Base-by-base conservation (phyloP, 2,797 vertebrate genomes). In the Botia almorhae region DNA sequence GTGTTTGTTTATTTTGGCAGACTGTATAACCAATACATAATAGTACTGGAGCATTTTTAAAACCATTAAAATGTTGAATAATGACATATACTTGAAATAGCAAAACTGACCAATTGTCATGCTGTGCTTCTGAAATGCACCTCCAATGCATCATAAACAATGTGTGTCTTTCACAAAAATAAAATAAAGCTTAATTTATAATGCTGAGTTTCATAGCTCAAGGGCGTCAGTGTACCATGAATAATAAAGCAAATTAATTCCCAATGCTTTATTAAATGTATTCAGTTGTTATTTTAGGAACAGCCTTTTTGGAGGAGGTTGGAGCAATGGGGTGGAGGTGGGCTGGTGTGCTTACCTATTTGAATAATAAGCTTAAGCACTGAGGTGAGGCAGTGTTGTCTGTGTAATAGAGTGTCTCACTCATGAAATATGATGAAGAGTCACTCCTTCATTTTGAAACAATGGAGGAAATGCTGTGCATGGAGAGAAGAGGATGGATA, bases 361-460 rank as follows among this genome's bases (percentile, higher is more conserved):
- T 43, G 39, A 43, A 43, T 43, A 43, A 29, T 17, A 26, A 21
- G 60, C 3, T 60, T 33, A 61, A 53, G 21, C 51, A 29, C 55
- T 29, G 58, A 64, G 58, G 13, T n/a, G 74, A 56, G 13, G 53
- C 4, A 1, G 13, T 53, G 65, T 50, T 55, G 50, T 26, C 72
- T 70, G 64, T n/a, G 65, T 70, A 80, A 70, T 50, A 80, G 76
- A 83, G 21, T 19, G 17, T 58, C 36, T 55, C 39, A 51, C 17
- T 10, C 46, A 74, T 46, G 13, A 80, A 67, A 19, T 7, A 43
- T 48, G 78, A 48, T 26, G 78, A 58, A 48, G 61, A 56, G 17
- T 55, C 68, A 39, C 48, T 65, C 6, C 2, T n/a, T 23, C 13
- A 64, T 68, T 76, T 76, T 12, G 23, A 33, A 76, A 46, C 23